Percentiles rank a stretch among this genome's conserved stretches.
Evolutionary conservation across 2,888 invertebrate genomes (phyloP).

Genomic region (Melanchra persicariae): DNA sequence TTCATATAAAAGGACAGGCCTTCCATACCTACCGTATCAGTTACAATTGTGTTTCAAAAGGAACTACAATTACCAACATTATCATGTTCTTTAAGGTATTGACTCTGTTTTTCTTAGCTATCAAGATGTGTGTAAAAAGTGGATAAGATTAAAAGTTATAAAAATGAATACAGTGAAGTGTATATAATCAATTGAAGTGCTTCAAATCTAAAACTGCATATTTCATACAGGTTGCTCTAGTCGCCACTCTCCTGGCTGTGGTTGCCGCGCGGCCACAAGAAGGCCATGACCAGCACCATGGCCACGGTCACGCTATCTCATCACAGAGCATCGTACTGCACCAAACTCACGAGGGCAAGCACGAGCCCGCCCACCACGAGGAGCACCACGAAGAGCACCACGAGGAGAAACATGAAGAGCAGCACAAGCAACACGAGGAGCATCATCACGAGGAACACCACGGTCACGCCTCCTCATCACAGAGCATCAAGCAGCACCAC

Average conservation of each 20-base stretch:
- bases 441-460: constrained; percentile 31
- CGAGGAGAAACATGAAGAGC: constrained; percentile 32
- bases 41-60: constrained; percentile 14
- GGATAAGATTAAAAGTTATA: background rate
- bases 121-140: background rate
- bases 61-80: background rate
- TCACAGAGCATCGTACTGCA: constrained; percentile 74
- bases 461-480: constrained; percentile 64
- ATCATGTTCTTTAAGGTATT: constrained; percentile 52
- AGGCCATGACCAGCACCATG: constrained; percentile 61
- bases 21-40: constrained; percentile 21
- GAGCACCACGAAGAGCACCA: constrained; percentile 46
- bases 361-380: constrained; percentile 44
- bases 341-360: constrained; percentile 60
- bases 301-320: constrained; percentile 71
- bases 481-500: constrained; percentile 30
- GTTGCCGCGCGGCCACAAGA: constrained; percentile 53
- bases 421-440: constrained; percentile 28
- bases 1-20: constrained; percentile 41
- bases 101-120: background rate
- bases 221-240: constrained; percentile 30
- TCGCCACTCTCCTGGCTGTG: constrained; percentile 34
- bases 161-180: constrained; percentile 5
- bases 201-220: background rate
- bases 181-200: background rate